These are phyloP conservation scores for Cryptus viduatorius DNA, from an alignment of 2,888 invertebrate species.

Conservation along the genomic window DNA sequence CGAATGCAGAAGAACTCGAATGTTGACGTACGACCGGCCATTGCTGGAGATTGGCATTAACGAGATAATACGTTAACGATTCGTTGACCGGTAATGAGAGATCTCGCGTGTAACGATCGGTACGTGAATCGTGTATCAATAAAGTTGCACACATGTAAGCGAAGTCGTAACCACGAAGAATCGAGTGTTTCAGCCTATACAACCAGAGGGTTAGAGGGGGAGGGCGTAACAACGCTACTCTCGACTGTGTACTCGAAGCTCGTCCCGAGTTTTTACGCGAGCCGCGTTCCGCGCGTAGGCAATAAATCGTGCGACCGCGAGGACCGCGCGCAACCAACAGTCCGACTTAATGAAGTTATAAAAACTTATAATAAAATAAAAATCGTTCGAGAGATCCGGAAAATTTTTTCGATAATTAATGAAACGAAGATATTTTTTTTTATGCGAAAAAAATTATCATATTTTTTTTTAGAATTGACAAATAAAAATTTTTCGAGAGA, in stretches of 20 bases:
- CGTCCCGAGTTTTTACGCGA: conserved; percentile 52
- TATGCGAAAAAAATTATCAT: too few relatives aligned
- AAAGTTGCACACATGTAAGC: conserved; percentile 34
- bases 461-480: not conserved
- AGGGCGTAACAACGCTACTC: conserved; percentile 52
- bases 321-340: conserved; percentile 36
- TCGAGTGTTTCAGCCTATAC: conserved; percentile 16
- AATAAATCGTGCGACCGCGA: conserved; percentile 69
- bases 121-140: conserved; percentile 73
- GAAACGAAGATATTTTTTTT: too few relatives aligned
- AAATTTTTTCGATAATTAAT: too few relatives aligned
- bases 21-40: conserved; percentile 45
- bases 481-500: not conserved
- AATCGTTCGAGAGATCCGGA: too few relatives aligned
- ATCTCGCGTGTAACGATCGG: conserved; percentile 70
- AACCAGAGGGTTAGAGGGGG: conserved; percentile 24
- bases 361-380: not conserved
- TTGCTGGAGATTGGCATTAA: conserved; percentile 61
- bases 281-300: conserved; percentile 36
- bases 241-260: conserved; percentile 46
- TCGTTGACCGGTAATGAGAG: conserved; percentile 71
- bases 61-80: conserved; percentile 72
- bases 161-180: not conserved
- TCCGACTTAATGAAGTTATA: conserved; percentile 7
- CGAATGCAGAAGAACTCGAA: conserved; percentile 64